Conservation (phyloP, 2,797 vertebrate species). For the Lagorchestes hirsutus region DNA sequence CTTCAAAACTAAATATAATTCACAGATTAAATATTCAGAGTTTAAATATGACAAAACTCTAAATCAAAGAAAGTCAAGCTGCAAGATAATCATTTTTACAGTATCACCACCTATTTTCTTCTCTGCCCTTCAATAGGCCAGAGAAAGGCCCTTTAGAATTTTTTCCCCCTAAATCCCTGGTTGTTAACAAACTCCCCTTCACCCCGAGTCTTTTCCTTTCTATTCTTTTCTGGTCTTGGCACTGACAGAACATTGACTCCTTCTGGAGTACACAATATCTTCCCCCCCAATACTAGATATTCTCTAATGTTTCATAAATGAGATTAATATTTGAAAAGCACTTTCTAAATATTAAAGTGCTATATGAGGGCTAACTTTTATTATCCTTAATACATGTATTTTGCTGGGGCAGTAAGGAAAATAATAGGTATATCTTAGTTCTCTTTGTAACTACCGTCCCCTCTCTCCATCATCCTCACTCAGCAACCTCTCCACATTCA, state of each 20-base stretch:
- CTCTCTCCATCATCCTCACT: neutral
- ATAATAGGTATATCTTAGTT: neutral
- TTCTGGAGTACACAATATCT: neutral
- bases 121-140: neutral
- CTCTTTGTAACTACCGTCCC: neutral
- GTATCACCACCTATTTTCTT: neutral
- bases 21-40: slow-evolving; percentile 25
- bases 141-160: neutral
- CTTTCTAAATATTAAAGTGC: neutral
- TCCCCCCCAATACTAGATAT: neutral
- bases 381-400: neutral
- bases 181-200: neutral
- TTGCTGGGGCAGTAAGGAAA: neutral
- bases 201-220: neutral
- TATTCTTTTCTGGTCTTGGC: neutral
- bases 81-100: neutral
- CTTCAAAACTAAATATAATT: slow-evolving; percentile 50
- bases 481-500: neutral
- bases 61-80: slow-evolving; percentile 30
- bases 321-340: neutral
- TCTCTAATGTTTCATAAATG: neutral
- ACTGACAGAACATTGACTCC: neutral
- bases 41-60: slow-evolving; percentile 19
- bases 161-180: neutral
- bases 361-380: neutral